Evolutionary conservation across 2,888 invertebrate species (phyloP).

Genomic region (Caenorhabditis angaria): DNA sequence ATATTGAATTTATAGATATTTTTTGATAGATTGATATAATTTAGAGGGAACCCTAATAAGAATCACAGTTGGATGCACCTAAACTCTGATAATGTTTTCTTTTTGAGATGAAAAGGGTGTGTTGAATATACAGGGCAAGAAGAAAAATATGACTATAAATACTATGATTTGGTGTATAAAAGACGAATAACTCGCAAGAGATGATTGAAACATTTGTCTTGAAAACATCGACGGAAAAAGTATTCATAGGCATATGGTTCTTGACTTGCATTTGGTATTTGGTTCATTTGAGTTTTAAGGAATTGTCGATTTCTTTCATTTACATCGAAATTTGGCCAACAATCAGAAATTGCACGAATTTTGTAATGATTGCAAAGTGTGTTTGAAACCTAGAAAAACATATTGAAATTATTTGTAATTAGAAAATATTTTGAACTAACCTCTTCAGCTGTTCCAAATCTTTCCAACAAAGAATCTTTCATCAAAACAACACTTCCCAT

Average conservation of each 20-base stretch:
- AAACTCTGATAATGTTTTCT: too few relatives aligned
- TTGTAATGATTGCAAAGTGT: slow-evolving; percentile 37
- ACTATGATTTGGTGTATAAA: slow-evolving; percentile 37
- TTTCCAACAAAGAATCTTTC: slow-evolving; percentile 44
- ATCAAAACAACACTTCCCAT: slow-evolving; percentile 40
- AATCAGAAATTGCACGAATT: slow-evolving; percentile 48
- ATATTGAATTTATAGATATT: too few relatives aligned
- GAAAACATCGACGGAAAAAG: slow-evolving; percentile 48
- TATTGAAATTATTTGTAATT: neutral
- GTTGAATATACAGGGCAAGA: slow-evolving; percentile 2
- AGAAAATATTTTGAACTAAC: neutral
- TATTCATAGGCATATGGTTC: slow-evolving; percentile 56
- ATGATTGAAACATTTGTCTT: slow-evolving; percentile 48
- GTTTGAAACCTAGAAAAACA: slow-evolving; percentile 14
- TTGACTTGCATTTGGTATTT: slow-evolving; percentile 39
- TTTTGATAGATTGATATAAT: neutral
- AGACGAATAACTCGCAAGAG: slow-evolving; percentile 44
- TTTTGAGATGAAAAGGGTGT: neutral
- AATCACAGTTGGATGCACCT: neutral
- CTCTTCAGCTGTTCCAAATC: slow-evolving; percentile 42
- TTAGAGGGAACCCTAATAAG: neutral
- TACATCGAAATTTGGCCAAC: slow-evolving; percentile 45
- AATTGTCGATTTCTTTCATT: slow-evolving; percentile 44
- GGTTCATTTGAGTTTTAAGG: slow-evolving; percentile 54
- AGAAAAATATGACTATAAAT: neutral